Evolutionary conservation across 2,113 vertebrate species (phyloP).

Genomic region (Cinclus mexicanus): DNA sequence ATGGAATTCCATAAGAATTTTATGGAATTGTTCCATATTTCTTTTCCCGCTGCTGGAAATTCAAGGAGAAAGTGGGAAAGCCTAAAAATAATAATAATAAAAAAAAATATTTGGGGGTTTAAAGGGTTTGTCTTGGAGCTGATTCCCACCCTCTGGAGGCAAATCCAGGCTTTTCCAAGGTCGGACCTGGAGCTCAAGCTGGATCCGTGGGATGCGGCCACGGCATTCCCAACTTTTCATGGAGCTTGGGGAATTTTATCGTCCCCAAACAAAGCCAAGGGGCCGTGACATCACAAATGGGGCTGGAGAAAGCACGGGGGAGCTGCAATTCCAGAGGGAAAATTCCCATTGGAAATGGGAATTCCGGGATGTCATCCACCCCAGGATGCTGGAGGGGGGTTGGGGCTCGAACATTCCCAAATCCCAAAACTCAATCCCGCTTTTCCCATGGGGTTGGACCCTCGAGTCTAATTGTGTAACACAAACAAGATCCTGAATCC

Average conservation of each 20-base stretch:
- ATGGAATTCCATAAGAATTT: accelerated
- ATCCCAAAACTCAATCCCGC: accelerated
- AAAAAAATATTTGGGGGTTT: accelerated
- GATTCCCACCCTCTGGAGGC: background rate
- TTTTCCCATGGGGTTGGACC: no score
- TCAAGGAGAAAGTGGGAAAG: background rate
- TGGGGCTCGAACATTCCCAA: accelerated
- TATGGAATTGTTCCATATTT: accelerated
- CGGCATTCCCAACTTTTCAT: background rate
- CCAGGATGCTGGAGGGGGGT: accelerated
- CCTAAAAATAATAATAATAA: background rate
- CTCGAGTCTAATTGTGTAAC: background rate
- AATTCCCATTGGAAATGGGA: background rate
- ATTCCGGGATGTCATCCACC: accelerated
- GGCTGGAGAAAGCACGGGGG: background rate
- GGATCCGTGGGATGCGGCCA: background rate
- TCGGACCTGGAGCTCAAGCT: accelerated
- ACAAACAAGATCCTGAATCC: accelerated
- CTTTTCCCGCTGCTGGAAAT: background rate
- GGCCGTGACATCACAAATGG: accelerated
- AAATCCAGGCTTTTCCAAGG: background rate
- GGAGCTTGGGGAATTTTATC: background rate
- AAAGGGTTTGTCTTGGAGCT: no score
- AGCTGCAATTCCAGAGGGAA: background rate
- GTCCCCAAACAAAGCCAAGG: background rate